Percentiles rank a stretch among this genome's conserved stretches.
phyloP scores from a whole-genome alignment of 2,797 vertebrate species.

The Novumbra hubbsi region DNA sequence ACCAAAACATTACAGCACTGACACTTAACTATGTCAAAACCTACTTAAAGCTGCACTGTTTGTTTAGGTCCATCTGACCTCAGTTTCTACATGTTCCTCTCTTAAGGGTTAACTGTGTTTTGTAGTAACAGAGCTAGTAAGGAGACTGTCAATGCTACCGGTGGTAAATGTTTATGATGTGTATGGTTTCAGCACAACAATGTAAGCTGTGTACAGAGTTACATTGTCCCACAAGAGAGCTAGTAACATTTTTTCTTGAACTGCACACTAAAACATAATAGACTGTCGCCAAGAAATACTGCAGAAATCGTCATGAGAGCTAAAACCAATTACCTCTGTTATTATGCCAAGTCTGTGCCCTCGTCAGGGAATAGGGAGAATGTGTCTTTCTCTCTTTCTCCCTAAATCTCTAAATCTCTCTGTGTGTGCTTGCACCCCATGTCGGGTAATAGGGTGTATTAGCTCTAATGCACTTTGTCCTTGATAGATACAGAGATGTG shows the following conservation, averaged over 20 bases:
- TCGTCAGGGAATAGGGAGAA: constrained; percentile 57
- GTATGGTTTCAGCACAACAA: constrained; percentile 43
- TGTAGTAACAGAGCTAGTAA: constrained; percentile 18
- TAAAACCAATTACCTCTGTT: constrained; percentile 73
- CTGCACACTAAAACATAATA: constrained; percentile 52
- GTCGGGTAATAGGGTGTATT: constrained; percentile 53
- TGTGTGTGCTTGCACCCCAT: constrained; percentile 7
- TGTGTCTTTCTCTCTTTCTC: not conserved
- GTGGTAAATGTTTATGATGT: constrained; percentile 38
- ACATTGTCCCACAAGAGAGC: constrained; percentile 50
- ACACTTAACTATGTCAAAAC: not conserved
- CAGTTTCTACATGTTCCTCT: constrained; percentile 26
- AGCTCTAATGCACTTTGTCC: constrained; percentile 65
- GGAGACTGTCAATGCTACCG: constrained; percentile 24
- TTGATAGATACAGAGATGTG: constrained; percentile 60
- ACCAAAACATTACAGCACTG: constrained; percentile 19
- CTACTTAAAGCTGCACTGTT: not conserved
- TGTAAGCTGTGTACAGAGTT: constrained; percentile 45
- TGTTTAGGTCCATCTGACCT: constrained; percentile 15
- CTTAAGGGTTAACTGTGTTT: constrained; percentile 32
- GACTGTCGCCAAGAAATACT: constrained; percentile 72
- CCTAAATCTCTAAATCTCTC: not conserved
- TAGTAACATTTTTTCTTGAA: constrained; percentile 51
- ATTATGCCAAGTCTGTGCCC: constrained; percentile 64
- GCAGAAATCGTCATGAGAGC: constrained; percentile 55